These are phyloP conservation scores for Villa cingulata DNA, from an alignment of 2,888 invertebrate species.

Conservation along the genomic window DNA sequence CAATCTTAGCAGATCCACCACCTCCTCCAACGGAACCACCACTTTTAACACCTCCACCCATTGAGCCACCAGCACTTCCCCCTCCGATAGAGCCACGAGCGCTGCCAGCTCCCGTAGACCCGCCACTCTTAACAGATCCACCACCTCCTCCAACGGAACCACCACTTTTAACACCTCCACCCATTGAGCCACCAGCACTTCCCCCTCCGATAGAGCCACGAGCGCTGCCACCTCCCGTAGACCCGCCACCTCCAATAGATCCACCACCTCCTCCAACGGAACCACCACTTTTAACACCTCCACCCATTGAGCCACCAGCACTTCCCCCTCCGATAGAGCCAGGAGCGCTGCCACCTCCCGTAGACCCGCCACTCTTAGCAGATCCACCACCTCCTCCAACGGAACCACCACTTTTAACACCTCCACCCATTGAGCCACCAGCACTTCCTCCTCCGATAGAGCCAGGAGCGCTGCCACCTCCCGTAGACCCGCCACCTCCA, in stretches of 20 bases:
- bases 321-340: constrained; percentile 17
- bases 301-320: constrained; percentile 24
- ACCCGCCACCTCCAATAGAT: no score
- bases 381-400: constrained; percentile 9
- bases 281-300: constrained; percentile 17
- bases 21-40: no score
- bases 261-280: constrained; percentile 14
- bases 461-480: constrained; percentile 23
- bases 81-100: no score
- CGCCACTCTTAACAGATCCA: no score
- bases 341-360: constrained; percentile 23
- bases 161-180: not conserved
- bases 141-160: no score
- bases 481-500: constrained; percentile 21
- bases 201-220: no score
- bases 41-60: no score
- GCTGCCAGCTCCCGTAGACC: no score
- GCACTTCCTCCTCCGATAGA: constrained; percentile 24
- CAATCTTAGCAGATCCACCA: no score
- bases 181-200: not conserved
- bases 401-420: constrained; percentile 21
- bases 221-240: no score
- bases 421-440: constrained; percentile 22
- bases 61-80: no score
- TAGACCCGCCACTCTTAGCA: constrained; percentile 21